These are phyloP conservation scores for Oikopleura albicans DNA, from an alignment of 23 tunicate genomes.

Conservation along the genomic window DNA sequence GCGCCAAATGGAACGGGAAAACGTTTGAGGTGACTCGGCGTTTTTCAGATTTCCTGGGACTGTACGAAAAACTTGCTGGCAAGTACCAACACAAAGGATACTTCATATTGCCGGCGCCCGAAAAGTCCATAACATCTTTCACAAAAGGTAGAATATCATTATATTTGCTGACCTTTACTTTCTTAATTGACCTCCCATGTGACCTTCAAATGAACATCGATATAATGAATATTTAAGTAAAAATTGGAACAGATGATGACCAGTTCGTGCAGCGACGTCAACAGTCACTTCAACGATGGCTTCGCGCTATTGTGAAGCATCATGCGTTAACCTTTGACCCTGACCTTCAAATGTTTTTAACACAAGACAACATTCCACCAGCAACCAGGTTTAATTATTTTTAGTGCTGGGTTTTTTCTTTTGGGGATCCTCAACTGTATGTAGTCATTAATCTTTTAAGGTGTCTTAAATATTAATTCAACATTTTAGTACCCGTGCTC, in stretches of 20 bases:
- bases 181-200: no score
- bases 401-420: no score
- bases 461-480: no score
- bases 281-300: slow-evolving; percentile 1
- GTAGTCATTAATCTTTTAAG: no score
- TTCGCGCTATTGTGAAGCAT: background rate
- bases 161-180: no score
- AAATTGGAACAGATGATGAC: slow-evolving; percentile 5
- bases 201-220: no score
- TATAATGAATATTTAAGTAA: no score
- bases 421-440: no score
- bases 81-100: slow-evolving; percentile 10
- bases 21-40: background rate
- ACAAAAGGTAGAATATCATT: background rate
- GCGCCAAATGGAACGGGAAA: background rate
- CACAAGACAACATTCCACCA: background rate
- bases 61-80: background rate
- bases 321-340: background rate
- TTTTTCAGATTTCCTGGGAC: background rate
- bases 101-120: slow-evolving; percentile 7
- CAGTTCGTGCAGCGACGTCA: background rate
- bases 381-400: slow-evolving; percentile 5
- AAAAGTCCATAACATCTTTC: background rate
- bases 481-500: slow-evolving; percentile 7
- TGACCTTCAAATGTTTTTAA: background rate